These are phyloP conservation scores for Myotis vivesi DNA, from an alignment of 2,797 vertebrate species.

Conservation along the genomic window DNA sequence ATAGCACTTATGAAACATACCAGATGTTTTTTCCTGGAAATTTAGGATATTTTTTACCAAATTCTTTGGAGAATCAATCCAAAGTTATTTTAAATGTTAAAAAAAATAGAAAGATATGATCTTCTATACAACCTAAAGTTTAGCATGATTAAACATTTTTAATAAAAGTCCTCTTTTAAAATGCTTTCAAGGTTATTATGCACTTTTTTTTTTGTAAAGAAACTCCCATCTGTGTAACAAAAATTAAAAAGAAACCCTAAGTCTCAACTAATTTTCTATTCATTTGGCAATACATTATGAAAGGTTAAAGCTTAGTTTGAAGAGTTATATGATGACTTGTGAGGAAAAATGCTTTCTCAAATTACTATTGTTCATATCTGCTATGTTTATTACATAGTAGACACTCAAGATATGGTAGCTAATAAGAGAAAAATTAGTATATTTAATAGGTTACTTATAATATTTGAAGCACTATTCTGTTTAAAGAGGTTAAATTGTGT, in stretches of 20 bases:
- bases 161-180: not conserved
- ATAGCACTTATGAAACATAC: constrained; percentile 41
- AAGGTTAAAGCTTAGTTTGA: not conserved
- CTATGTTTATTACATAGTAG: not conserved
- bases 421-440: not conserved
- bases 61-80: constrained; percentile 46
- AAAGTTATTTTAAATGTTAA: constrained; percentile 50
- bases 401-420: not conserved
- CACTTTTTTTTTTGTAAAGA: not conserved
- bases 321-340: not conserved
- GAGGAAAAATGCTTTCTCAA: not conserved
- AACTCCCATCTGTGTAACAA: not conserved
- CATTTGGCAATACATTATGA: not conserved
- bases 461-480: not conserved
- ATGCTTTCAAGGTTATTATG: not conserved
- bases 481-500: not conserved
- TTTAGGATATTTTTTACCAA: constrained; percentile 25
- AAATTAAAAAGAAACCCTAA: not conserved
- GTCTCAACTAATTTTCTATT: not conserved
- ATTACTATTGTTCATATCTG: not conserved
- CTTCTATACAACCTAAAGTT: not conserved
- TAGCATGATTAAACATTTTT: constrained; percentile 16
- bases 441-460: not conserved
- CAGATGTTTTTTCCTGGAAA: constrained; percentile 70
- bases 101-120: not conserved